A percentile compares a stretch with the other conserved stretches of the same genome.
phyloP scores from a whole-genome alignment of 1,140 invertebrate species.

The Hylaeus volcanicus region DNA sequence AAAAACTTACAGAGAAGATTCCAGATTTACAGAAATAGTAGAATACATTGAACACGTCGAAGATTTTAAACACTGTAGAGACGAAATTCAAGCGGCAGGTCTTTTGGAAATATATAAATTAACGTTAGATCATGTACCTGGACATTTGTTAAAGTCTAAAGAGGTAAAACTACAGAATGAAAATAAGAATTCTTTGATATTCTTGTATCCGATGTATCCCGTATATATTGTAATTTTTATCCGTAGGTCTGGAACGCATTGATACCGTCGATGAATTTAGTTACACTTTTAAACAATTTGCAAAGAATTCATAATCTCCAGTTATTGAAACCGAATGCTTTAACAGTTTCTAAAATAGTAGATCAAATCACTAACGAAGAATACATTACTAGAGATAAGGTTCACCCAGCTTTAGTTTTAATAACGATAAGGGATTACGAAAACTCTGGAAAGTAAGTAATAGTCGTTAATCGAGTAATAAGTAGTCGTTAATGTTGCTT shows the following conservation, averaged over 20 bases:
- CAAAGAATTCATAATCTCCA: constrained; percentile 84
- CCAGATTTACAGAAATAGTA: constrained; percentile 79
- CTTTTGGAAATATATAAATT: constrained; percentile 81
- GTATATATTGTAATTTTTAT: constrained; percentile 17
- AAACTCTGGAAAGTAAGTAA: constrained; percentile 81
- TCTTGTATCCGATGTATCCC: neutral
- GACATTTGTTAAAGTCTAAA: constrained; percentile 83
- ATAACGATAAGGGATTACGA: constrained; percentile 82
- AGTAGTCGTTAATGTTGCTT: constrained; percentile 11
- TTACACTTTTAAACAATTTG: constrained; percentile 82
- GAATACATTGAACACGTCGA: constrained; percentile 83
- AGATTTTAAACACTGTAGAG: constrained; percentile 82
- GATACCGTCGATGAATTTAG: constrained; percentile 82
- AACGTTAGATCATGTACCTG: constrained; percentile 85
- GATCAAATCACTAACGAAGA: constrained; percentile 77
- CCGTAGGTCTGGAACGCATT: constrained; percentile 84
- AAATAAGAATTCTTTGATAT: neutral
- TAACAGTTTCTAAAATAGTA: constrained; percentile 73
- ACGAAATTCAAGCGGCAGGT: constrained; percentile 80
- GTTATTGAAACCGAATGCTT: constrained; percentile 79
- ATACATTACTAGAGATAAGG: constrained; percentile 77
- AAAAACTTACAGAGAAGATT: constrained; percentile 72
- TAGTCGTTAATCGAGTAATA: neutral
- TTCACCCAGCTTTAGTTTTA: constrained; percentile 84
- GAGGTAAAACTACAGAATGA: constrained; percentile 74